Percentiles rank a stretch among this genome's conserved stretches.
phyloP scores from a whole-genome alignment of 2,113 vertebrate species.

The Takifugu flavidus region DNA sequence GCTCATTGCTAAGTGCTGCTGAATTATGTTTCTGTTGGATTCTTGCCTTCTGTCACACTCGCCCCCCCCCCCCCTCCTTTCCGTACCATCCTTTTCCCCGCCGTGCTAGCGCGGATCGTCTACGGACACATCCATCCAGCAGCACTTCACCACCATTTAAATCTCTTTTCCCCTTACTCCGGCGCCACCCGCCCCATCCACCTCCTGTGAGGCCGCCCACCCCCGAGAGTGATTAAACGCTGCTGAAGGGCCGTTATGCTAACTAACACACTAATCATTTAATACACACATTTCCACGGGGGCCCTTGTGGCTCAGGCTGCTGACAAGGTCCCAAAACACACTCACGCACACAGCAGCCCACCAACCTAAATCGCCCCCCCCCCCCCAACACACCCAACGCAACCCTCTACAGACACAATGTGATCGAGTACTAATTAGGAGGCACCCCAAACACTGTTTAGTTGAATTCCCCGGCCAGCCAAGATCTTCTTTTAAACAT shows the following conservation, averaged over 20 bases:
- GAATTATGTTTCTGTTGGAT: slow-evolving; percentile 66
- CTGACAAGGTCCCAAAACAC: slow-evolving; percentile 74
- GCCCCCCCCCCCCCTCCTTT: slow-evolving; percentile 5
- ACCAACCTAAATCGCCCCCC: slow-evolving; percentile 30
- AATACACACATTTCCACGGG: slow-evolving; percentile 77
- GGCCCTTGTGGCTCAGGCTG: slow-evolving; percentile 72
- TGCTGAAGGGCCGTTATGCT: slow-evolving; percentile 75
- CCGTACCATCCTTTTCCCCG: slow-evolving; percentile 12
- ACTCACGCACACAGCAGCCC: slow-evolving; percentile 50
- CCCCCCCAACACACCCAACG: slow-evolving; percentile 36
- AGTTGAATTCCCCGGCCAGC: slow-evolving; percentile 60
- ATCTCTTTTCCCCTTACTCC: slow-evolving; percentile 33
- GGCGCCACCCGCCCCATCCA: slow-evolving; percentile 27
- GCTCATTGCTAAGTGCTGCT: slow-evolving; percentile 49
- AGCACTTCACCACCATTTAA: slow-evolving; percentile 47
- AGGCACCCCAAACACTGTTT: slow-evolving; percentile 52
- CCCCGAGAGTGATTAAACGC: slow-evolving; percentile 79
- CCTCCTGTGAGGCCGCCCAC: slow-evolving; percentile 71
- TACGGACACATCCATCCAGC: slow-evolving; percentile 53
- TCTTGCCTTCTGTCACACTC: slow-evolving; percentile 47
- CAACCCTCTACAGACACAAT: slow-evolving; percentile 58
- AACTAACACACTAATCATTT: slow-evolving; percentile 80
- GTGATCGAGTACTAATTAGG: slow-evolving; percentile 71
- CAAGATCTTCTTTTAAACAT: slow-evolving; percentile 57
- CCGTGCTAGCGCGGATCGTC: slow-evolving; percentile 39